Percentiles rank a stretch among this genome's conserved stretches.
phyloP scores from a whole-genome alignment of 2,797 vertebrate species.

The Anisognathus igniventris region DNA sequence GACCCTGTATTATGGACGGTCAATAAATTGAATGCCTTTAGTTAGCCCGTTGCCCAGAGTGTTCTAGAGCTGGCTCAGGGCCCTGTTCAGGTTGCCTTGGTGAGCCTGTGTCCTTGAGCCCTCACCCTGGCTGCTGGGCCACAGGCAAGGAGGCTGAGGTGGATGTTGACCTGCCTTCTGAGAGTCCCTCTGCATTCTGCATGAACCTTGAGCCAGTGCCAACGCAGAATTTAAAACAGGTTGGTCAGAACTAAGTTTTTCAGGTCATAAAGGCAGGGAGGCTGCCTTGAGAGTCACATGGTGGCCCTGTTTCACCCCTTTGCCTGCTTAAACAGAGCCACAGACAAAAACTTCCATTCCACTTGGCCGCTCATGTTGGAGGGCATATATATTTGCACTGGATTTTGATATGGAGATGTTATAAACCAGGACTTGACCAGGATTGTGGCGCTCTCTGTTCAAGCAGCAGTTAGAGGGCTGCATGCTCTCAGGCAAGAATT shows the following conservation, averaged over 20 bases:
- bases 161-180: background rate
- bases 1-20: rapidly evolving
- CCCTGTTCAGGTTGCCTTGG: background rate
- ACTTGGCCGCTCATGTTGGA: rapidly evolving
- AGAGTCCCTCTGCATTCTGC: background rate
- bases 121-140: background rate
- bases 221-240: background rate
- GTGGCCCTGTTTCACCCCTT: background rate
- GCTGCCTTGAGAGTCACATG: background rate
- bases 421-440: background rate
- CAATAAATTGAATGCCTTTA: background rate
- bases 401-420: background rate
- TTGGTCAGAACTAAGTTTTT: background rate
- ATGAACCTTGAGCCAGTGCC: background rate
- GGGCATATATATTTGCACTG: background rate
- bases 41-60: background rate
- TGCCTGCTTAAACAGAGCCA: background rate
- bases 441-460: background rate
- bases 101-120: background rate
- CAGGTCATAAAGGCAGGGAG: background rate
- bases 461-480: background rate
- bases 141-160: background rate
- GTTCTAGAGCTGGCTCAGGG: too few relatives aligned
- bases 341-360: background rate
- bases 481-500: background rate